Percentiles rank a stretch among this genome's conserved stretches.
These are phyloP conservation scores for Drosophila mayaguana DNA, from an alignment of 2,888 invertebrate genomes.

Conservation along the genomic window DNA sequence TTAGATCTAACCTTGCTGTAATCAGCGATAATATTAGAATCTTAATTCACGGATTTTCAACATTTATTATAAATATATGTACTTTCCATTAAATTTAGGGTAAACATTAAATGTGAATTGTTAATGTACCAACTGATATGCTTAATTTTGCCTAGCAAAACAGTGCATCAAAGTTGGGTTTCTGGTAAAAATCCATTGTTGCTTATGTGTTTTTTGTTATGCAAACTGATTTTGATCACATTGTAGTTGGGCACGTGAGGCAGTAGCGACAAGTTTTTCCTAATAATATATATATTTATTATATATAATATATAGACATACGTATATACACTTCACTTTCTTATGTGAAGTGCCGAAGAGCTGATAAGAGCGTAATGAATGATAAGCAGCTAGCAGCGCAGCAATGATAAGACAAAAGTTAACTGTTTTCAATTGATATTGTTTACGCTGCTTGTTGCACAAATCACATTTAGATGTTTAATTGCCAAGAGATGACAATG, in stretches of 20 bases:
- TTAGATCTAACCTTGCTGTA: background rate
- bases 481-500: conserved; percentile 1
- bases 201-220: conserved; percentile 1
- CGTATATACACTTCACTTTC: background rate
- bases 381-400: conserved; percentile 8
- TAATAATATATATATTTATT: background rate
- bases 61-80: background rate
- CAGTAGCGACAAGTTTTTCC: conserved; percentile 1
- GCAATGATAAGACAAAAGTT: conserved; percentile 31
- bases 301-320: background rate
- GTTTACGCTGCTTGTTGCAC: conserved; percentile 9
- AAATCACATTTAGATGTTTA: conserved; percentile 19
- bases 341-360: background rate
- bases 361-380: conserved; percentile 26
- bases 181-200: background rate
- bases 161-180: background rate
- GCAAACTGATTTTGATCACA: conserved; percentile 27
- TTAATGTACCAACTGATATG: background rate
- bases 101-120: background rate
- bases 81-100: background rate
- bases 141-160: background rate
- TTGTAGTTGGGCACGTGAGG: conserved; percentile 33
- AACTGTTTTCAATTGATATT: conserved; percentile 29
- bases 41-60: background rate
- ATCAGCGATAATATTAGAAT: background rate